phyloP scores from a whole-genome alignment of 92 coral and sea anemone genomes.

The Porites cylindrica region DNA sequence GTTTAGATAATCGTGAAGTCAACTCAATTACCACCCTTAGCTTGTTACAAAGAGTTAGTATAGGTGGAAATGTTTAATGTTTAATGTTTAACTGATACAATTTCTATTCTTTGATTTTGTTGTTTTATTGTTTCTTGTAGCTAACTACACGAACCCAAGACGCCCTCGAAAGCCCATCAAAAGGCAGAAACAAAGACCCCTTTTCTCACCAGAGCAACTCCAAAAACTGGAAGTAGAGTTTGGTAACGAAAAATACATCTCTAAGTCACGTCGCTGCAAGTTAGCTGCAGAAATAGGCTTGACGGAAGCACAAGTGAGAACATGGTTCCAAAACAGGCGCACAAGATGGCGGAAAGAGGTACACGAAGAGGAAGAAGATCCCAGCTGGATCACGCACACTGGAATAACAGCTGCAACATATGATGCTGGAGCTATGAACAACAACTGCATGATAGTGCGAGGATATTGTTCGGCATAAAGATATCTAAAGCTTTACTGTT shows the following conservation, averaged over 20 bases:
- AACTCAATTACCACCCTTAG: no score
- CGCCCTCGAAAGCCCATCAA: constrained; percentile 80
- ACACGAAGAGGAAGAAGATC: constrained; percentile 70
- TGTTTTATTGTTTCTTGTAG: constrained; percentile 36
- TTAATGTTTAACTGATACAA: no score
- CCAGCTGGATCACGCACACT: constrained; percentile 56
- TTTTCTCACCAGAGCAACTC: constrained; percentile 86
- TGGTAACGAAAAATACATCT: constrained; percentile 85
- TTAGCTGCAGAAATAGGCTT: constrained; percentile 83
- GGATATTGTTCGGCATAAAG: constrained; percentile 76
- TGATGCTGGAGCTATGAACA: constrained; percentile 4
- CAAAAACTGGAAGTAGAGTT: constrained; percentile 88
- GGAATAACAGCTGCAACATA: background rate
- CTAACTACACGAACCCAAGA: constrained; percentile 79
- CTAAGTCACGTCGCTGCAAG: constrained; percentile 83
- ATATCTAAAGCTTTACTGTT: background rate
- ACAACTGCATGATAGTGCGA: constrained; percentile 73
- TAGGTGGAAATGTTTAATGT: no score
- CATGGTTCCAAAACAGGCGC: constrained; percentile 93
- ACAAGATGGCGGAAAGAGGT: constrained; percentile 94
- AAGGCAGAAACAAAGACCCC: constrained; percentile 90
- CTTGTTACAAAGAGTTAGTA: no score
- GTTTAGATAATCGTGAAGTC: no score
- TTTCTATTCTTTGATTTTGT: no score
- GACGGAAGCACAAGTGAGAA: constrained; percentile 92